A percentile compares a stretch with the other conserved stretches of the same genome.
These are phyloP conservation scores for Albula glossodonta DNA, from an alignment of 2,113 vertebrate genomes.

Conservation along the genomic window DNA sequence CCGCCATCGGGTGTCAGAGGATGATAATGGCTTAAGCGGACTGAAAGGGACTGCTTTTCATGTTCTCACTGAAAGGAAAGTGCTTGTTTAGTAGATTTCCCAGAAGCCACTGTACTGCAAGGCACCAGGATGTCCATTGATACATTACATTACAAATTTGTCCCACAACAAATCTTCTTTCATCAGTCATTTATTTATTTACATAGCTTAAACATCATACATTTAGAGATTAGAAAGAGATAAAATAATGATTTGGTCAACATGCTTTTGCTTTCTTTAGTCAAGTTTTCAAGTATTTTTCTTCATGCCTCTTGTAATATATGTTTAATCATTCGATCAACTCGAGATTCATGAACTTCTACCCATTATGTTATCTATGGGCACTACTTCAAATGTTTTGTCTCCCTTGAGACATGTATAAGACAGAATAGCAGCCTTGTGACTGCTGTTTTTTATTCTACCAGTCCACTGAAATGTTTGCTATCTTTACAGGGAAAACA, in stretches of 20 bases:
- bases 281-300: background rate
- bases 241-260: background rate
- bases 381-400: background rate
- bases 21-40: background rate
- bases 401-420: too few relatives aligned
- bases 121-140: background rate
- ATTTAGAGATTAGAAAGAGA: background rate
- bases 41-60: slow-evolving; percentile 12
- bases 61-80: background rate
- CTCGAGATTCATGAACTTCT: too few relatives aligned
- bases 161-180: background rate
- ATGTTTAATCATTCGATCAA: too few relatives aligned
- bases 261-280: background rate
- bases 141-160: background rate
- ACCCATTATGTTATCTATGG: background rate
- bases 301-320: too few relatives aligned
- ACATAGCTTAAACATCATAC: background rate
- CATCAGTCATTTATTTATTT: background rate
- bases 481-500: background rate
- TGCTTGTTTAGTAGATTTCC: background rate
- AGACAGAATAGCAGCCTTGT: too few relatives aligned
- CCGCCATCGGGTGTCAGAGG: background rate
- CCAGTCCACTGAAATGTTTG: too few relatives aligned
- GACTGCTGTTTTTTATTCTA: too few relatives aligned
- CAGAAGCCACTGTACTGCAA: background rate